Evolutionary conservation across 2,888 invertebrate genomes (phyloP).

Genomic region (Gonocerus acuteangulatus): DNA sequence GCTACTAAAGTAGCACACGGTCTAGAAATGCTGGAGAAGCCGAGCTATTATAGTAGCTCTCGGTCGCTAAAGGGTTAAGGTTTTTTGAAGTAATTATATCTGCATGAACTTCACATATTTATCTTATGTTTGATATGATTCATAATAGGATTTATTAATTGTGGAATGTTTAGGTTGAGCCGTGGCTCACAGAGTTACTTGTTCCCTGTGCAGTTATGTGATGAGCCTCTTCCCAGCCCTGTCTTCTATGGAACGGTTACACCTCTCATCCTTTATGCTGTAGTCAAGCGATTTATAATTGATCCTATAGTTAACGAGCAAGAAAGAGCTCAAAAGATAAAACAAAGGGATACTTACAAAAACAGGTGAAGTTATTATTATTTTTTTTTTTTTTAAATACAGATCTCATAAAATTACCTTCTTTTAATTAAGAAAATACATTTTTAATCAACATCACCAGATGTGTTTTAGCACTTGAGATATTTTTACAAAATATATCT

Average conservation of each 20-base stretch:
- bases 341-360: conserved; percentile 71
- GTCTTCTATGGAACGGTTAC: conserved; percentile 86
- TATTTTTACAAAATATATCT: too few relatives aligned
- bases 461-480: too few relatives aligned
- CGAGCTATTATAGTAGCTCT: too few relatives aligned
- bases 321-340: conserved; percentile 70
- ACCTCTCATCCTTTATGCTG: conserved; percentile 72
- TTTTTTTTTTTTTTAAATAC: neutral
- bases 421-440: neutral
- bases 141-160: neutral
- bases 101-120: too few relatives aligned
- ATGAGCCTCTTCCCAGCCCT: conserved; percentile 81
- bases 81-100: too few relatives aligned
- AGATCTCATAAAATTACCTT: neutral
- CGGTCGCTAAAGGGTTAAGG: too few relatives aligned
- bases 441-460: neutral
- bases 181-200: conserved; percentile 81
- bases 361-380: conserved; percentile 47
- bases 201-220: conserved; percentile 84
- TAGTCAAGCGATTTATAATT: conserved; percentile 75
- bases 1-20: too few relatives aligned
- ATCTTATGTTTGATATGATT: too few relatives aligned
- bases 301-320: conserved; percentile 75
- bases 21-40: too few relatives aligned
- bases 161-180: conserved; percentile 55